Evolutionary conservation across 1,140 invertebrate species (phyloP).

Genomic region (Venturia canescens): DNA sequence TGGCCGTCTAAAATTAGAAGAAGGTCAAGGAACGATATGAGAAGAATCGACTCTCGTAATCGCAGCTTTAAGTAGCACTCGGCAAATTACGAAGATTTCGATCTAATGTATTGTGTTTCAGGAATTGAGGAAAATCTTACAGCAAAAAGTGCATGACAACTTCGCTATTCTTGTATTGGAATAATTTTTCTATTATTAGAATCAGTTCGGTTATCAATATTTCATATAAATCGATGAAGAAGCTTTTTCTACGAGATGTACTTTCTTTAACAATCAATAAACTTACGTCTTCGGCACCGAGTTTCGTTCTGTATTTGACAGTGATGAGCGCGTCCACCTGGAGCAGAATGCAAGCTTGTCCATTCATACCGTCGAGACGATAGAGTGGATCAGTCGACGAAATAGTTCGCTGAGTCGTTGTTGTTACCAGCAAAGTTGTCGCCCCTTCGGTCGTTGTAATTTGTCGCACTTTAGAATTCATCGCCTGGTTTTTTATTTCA

Average conservation of each 20-base stretch:
- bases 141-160: no score
- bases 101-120: no score
- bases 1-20: conserved; percentile 77
- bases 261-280: conserved; percentile 32
- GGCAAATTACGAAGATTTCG: no score
- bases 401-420: conserved; percentile 56
- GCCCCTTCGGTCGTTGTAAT: conserved; percentile 37
- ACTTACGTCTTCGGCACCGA: conserved; percentile 79
- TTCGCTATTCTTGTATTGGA: no score
- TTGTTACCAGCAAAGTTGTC: conserved; percentile 57
- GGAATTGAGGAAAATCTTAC: no score
- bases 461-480: conserved; percentile 33
- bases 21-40: conserved; percentile 9
- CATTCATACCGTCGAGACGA: conserved; percentile 80
- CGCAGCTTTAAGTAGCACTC: no score
- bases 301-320: conserved; percentile 82
- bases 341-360: conserved; percentile 82
- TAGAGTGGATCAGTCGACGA: conserved; percentile 77
- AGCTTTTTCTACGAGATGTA: neutral
- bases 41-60: no score
- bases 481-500: neutral
- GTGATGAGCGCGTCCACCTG: conserved; percentile 82
- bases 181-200: no score
- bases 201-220: no score
- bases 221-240: no score